Conservation (phyloP, 2,888 invertebrate genomes). For the Mylabris sibirica region DNA sequence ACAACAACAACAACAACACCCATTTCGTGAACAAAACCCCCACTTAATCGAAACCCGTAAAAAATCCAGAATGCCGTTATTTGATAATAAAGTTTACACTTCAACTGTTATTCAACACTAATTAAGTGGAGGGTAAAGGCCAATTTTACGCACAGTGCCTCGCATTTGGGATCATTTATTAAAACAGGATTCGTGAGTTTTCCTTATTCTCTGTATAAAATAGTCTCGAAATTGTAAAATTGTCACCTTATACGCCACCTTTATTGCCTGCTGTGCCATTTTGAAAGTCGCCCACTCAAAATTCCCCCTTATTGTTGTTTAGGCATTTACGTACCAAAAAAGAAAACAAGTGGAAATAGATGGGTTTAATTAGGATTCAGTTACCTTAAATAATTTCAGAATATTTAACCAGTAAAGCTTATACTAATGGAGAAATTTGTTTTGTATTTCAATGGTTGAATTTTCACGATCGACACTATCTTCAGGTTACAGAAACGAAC, state of each 20-base stretch:
- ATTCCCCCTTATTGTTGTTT: no score
- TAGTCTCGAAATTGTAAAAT: not conserved
- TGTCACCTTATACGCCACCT: slow-evolving; percentile 3
- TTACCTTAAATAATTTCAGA: not conserved
- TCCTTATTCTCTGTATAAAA: not conserved
- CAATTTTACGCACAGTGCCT: not conserved
- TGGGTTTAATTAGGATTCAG: not conserved
- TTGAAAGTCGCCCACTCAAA: no score
- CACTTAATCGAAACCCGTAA: no score
- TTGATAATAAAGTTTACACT: slow-evolving; percentile 1
- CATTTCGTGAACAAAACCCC: no score
- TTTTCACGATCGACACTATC: no score
- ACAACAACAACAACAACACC: not conserved
- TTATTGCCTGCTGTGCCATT: not conserved
- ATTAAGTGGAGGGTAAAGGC: not conserved
- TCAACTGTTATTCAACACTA: not conserved
- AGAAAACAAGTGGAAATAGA: no score
- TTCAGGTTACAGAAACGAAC: no score
- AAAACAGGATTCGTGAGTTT: not conserved
- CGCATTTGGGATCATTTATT: not conserved
- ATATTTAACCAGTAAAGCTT: no score
- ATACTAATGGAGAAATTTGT: not conserved
- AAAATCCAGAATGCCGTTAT: not conserved
- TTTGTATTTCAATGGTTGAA: no score
- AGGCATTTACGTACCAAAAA: no score